These are phyloP conservation scores for Acleris holmiana DNA, from an alignment of 2,888 invertebrate genomes.

Conservation along the genomic window DNA sequence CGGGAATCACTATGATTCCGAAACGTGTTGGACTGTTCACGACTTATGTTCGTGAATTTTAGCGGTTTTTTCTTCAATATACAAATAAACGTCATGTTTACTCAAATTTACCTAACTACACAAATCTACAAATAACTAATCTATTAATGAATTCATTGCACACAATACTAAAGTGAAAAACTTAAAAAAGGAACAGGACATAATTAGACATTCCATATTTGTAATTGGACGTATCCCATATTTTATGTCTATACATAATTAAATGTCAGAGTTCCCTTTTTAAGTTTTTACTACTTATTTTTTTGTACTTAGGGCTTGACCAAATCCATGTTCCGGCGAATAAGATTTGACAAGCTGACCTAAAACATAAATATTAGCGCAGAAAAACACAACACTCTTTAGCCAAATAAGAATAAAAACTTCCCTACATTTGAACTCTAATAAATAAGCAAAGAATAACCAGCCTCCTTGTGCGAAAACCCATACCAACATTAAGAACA, in stretches of 20 bases:
- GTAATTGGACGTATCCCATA: too few relatives aligned
- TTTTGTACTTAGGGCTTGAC: slow-evolving; percentile 42
- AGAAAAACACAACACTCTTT: slow-evolving; percentile 92
- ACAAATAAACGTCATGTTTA: too few relatives aligned
- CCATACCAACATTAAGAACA: slow-evolving; percentile 86
- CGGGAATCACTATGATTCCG: too few relatives aligned
- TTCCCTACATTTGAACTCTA: slow-evolving; percentile 95
- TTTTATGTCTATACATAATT: too few relatives aligned
- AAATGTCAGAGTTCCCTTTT: too few relatives aligned
- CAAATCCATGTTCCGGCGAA: slow-evolving; percentile 63
- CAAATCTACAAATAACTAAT: slow-evolving; percentile 37
- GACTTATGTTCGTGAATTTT: too few relatives aligned
- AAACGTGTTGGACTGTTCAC: too few relatives aligned
- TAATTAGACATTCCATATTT: too few relatives aligned
- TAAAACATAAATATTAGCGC: slow-evolving; percentile 90
- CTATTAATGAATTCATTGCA: slow-evolving; percentile 37
- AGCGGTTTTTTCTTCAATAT: too few relatives aligned
- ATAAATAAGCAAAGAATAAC: slow-evolving; percentile 94
- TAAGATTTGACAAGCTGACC: slow-evolving; percentile 81
- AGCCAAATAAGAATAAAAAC: slow-evolving; percentile 94
- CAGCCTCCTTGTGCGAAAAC: slow-evolving; percentile 91
- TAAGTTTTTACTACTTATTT: slow-evolving; percentile 1
- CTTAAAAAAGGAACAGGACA: too few relatives aligned
- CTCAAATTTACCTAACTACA: slow-evolving; percentile 18
- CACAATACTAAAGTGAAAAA: slow-evolving; percentile 9